Base-by-base conservation (phyloP, 2,888 invertebrate genomes). In the Hemistola chrysoprasaria region DNA sequence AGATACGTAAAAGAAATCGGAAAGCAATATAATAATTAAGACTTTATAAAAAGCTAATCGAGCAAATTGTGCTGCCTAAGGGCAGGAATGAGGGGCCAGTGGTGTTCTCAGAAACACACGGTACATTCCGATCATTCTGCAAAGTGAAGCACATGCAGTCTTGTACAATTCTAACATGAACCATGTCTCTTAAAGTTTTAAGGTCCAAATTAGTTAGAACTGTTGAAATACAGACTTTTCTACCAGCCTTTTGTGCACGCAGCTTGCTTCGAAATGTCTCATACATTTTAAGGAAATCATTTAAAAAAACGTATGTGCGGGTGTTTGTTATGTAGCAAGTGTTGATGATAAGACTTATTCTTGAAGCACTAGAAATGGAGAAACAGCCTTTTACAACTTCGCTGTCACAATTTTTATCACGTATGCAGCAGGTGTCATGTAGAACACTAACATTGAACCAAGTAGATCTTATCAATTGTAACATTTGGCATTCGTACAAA, bases 51-150 rank as follows among this genome's bases (percentile, higher is more conserved):
- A 71, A 66, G 53, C 59, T 63, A 71, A 68, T 65, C 52, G 58
- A 51, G 61, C 65, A 59, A 61, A 74, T 68, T 58, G 47, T 46
- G 50, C 57, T 59, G 64, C 60, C 59, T 58, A 9, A 50, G 50
- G 64, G 59, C 61, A 60, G 60, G 62, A 69, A 73, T 64, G 62
- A 52, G 56, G 56, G 51, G 52, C 58, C 62, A 49, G 47, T 53
- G 44, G 48, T 55, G 51, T 79, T 78, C 79, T 56, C 36, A 65
- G 83, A 78, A 81, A 42, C 43, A 53, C 59, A 57, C 52, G 49
- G 63, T 62, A 59, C 71, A 76, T 77, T 72, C 70, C 71, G 52
- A 55, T 45, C 67, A 66, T 75, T 63, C 62, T 63, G 62, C 62
- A 50, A 53, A 50, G 50, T 53, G 57, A 64, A 55, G 16, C 56